Percentiles rank a stretch among this genome's conserved stretches.
These are phyloP conservation scores for Salarias fasciatus DNA, from an alignment of 2,797 vertebrate species.

Conservation along the genomic window DNA sequence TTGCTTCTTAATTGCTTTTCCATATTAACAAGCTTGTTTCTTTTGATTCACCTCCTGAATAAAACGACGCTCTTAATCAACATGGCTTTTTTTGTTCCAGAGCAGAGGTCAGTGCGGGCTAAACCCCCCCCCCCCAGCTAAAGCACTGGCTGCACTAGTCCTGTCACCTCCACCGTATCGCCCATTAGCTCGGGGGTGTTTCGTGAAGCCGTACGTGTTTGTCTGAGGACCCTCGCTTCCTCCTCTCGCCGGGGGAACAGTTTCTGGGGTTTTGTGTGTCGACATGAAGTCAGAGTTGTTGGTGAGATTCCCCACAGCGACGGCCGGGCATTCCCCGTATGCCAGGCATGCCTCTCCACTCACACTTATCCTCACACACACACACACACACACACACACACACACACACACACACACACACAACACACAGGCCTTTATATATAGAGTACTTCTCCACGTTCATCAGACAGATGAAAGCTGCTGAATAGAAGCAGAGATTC, in stretches of 20 bases:
- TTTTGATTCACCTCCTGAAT: slow-evolving; percentile 73
- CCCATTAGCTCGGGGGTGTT: slow-evolving; percentile 53
- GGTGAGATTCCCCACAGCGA: slow-evolving; percentile 66
- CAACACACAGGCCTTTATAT: no score
- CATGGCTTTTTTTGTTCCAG: slow-evolving; percentile 73
- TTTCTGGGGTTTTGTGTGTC: slow-evolving; percentile 49
- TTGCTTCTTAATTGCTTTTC: slow-evolving; percentile 81
- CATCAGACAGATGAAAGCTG: no score
- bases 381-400: no score
- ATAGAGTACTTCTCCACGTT: no score
- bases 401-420: no score
- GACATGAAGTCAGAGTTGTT: no score
- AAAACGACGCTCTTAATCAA: slow-evolving; percentile 72
- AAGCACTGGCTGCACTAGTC: slow-evolving; percentile 61
- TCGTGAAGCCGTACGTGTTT: slow-evolving; percentile 72
- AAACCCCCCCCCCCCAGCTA: slow-evolving; percentile 60
- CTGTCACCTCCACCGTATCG: slow-evolving; percentile 58
- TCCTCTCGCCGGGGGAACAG: slow-evolving; percentile 43
- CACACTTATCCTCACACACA: slow-evolving; percentile 55
- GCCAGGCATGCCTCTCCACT: slow-evolving; percentile 67
- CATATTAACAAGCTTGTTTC: slow-evolving; percentile 81
- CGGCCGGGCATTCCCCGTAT: slow-evolving; percentile 61
- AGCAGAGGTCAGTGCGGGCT: slow-evolving; percentile 72
- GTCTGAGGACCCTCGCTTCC: slow-evolving; percentile 64
- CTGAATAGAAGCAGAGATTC: no score